Base-by-base conservation (phyloP, 2,113 vertebrate genomes). In the Hemicordylus capensis region DNA sequence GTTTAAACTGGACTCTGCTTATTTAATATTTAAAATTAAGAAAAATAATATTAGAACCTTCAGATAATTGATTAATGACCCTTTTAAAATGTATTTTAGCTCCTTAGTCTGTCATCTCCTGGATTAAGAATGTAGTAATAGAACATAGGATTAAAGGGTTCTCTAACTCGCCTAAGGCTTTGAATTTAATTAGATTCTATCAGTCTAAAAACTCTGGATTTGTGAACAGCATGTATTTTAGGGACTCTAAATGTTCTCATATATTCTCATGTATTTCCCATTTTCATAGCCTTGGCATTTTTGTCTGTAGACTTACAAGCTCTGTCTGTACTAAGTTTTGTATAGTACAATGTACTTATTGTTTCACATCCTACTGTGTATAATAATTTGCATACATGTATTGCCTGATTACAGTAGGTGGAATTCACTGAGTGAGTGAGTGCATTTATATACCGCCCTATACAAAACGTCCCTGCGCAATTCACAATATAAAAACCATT, bases 311-410 rank as follows among this genome's bases (percentile, higher is more conserved):
- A 81, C 42, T 81, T 34, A 54, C 59, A 86, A 54, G n/a, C 28
- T 77, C 51, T 54, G 37, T 77, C 64, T 85, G 64, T 28, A 64
- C 34, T 63, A 85, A 64, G 37, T 61, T 54, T 37, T n/a, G 61
- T 72, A 54, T 28, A 82, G 12, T 74, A 94, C 86, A 93, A 85
- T 81, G 86, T 74, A 83, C 61, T 77, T 81, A 82, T 90, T 92
- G 89, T 90, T 83, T 93, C 3, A 0, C 51, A 76, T 90, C 54
- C 77, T 78, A 80, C 63, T 91, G 84, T 4, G 69, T 89, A 24
- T 80, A 4, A 90, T 94, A 4, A 90, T 94, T 91, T 90, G 86
- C 91, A 90, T 93, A 89, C 44, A 76, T 89, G 63, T 80, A 31
- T 83, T 90, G 51, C 42, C 88, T 79, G 83, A 80, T 84, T 87